Conservation (phyloP, 2,888 invertebrate species). For the Notocelia uddmanniana region DNA sequence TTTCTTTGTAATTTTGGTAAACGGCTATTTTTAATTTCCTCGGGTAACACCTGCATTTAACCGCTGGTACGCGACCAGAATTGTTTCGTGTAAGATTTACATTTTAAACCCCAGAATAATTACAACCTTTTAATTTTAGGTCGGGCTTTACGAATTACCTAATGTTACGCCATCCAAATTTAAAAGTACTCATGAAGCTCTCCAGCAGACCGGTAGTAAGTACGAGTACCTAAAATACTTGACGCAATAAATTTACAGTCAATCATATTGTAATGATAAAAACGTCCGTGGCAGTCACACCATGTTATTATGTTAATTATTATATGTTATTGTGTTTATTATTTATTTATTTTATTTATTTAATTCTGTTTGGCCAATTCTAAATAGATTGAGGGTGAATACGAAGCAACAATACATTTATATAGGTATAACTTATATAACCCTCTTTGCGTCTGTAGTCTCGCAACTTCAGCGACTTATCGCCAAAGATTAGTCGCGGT, state of each 20-base stretch:
- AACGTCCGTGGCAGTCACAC: neutral
- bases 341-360: too few relatives aligned
- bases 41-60: constrained; percentile 72
- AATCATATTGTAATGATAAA: too few relatives aligned
- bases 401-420: neutral
- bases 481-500: constrained; percentile 39
- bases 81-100: constrained; percentile 55
- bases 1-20: constrained; percentile 43
- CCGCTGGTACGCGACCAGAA: constrained; percentile 69
- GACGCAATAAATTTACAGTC: too few relatives aligned
- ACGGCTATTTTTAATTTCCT: constrained; percentile 53
- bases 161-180: neutral
- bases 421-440: constrained; percentile 15
- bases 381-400: neutral
- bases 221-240: too few relatives aligned
- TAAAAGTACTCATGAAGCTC: too few relatives aligned
- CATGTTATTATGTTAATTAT: too few relatives aligned
- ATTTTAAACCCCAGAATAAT: constrained; percentile 48
- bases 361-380: neutral
- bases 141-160: neutral
- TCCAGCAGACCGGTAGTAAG: too few relatives aligned
- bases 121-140: neutral
- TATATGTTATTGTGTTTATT: too few relatives aligned
- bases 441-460: constrained; percentile 22
- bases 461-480: constrained; percentile 34